A percentile compares a stretch with the other conserved stretches of the same genome.
These are phyloP conservation scores for Geotrypetes seraphini DNA, from an alignment of 2,797 vertebrate species.

Conservation along the genomic window DNA sequence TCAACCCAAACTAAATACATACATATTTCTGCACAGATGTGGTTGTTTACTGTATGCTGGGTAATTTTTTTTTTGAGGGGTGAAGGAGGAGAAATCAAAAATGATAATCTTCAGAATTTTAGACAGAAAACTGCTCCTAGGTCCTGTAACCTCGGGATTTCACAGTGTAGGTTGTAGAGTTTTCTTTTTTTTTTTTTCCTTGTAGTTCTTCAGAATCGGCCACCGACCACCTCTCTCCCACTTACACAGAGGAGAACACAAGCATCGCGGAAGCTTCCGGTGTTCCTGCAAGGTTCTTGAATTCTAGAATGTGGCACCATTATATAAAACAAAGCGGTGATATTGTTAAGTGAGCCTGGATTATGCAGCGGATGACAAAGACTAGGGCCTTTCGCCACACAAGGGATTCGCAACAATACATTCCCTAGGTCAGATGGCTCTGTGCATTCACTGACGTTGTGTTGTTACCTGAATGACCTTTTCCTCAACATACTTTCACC, in stretches of 20 bases:
- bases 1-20: constrained; percentile 64
- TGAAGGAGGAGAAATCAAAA: constrained; percentile 22
- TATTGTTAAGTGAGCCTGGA: constrained; percentile 7
- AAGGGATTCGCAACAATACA: constrained; percentile 7
- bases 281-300: constrained; percentile 27
- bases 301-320: constrained; percentile 24
- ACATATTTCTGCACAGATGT: constrained; percentile 61
- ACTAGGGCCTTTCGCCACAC: not conserved
- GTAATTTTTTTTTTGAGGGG: constrained; percentile 46
- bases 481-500: constrained; percentile 7
- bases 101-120: constrained; percentile 40
- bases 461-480: constrained; percentile 15
- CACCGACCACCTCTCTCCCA: constrained; percentile 3
- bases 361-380: constrained; percentile 2
- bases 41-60: constrained; percentile 47
- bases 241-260: constrained; percentile 12
- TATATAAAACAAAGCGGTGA: constrained; percentile 9
- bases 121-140: constrained; percentile 39
- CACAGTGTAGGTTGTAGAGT: not conserved
- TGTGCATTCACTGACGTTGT: constrained; percentile 5
- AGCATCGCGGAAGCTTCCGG: constrained; percentile 26
- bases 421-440: not conserved
- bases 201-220: constrained; percentile 14
- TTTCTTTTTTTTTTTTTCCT: too few species aligned
- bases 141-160: constrained; percentile 35